Percentiles rank a stretch among this genome's conserved stretches.
These are phyloP conservation scores for Apteryx mantelli DNA, from an alignment of 2,113 vertebrate genomes.

Conservation along the genomic window DNA sequence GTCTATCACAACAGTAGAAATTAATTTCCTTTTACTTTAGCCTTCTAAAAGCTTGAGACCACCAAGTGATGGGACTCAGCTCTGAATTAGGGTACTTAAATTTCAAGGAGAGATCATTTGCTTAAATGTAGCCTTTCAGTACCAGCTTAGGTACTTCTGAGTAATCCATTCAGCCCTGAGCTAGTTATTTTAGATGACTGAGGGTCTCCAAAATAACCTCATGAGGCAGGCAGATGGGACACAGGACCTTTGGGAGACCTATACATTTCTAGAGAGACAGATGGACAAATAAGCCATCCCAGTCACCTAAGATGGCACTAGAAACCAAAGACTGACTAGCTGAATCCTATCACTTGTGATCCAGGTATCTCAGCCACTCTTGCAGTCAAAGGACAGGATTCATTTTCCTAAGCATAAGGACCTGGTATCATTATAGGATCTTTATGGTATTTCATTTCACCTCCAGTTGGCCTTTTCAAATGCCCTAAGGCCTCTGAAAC, in stretches of 20 bases:
- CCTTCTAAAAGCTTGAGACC: not conserved
- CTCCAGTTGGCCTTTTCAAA: not conserved
- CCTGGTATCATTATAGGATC: not conserved
- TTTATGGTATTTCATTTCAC: not conserved
- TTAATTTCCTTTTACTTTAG: not conserved
- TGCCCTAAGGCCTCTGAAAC: not conserved
- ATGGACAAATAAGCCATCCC: not conserved
- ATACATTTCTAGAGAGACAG: not conserved
- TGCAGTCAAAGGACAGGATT: not conserved
- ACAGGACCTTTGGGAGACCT: not conserved
- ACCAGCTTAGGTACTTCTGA: fast-evolving
- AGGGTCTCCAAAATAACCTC: not conserved
- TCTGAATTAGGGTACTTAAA: not conserved
- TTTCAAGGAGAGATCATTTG: not conserved
- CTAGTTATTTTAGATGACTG: not conserved
- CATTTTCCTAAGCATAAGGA: not conserved
- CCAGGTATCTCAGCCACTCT: not conserved
- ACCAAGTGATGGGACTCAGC: not conserved
- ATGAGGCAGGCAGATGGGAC: not conserved
- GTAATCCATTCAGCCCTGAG: not conserved
- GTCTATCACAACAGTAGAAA: not conserved
- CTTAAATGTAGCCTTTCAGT: not conserved
- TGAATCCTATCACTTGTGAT: not conserved
- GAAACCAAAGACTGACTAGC: not conserved
- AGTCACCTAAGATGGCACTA: not conserved